Evolutionary conservation across 2,888 invertebrate genomes (phyloP).

Genomic region (Galeruca laticollis): DNA sequence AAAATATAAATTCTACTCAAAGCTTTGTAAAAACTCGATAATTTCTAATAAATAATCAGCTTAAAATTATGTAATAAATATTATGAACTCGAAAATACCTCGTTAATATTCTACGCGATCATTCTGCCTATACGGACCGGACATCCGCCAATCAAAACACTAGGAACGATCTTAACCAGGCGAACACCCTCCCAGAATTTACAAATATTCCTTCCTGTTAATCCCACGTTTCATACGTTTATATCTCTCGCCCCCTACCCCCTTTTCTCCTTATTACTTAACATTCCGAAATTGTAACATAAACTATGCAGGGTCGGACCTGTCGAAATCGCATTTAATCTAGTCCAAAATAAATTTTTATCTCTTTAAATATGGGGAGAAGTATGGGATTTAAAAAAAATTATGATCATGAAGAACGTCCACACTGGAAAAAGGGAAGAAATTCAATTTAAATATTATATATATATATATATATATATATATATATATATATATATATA

Average conservation of each 20-base stretch:
- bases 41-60: background rate
- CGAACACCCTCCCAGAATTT: slow-evolving; percentile 43
- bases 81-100: slow-evolving; percentile 23
- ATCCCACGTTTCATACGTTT: slow-evolving; percentile 11
- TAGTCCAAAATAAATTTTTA: too few species aligned
- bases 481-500: too few species aligned
- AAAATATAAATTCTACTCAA: background rate
- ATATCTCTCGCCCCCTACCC: background rate
- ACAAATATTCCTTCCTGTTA: slow-evolving; percentile 47
- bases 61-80: slow-evolving; percentile 18
- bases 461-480: too few species aligned
- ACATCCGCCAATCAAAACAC: slow-evolving; percentile 48
- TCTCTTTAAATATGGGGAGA: too few species aligned
- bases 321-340: too few species aligned
- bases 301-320: background rate
- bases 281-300: slow-evolving; percentile 12
- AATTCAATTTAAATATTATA: too few species aligned
- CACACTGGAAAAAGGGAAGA: too few species aligned
- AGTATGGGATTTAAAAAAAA: too few species aligned
- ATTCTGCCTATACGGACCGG: slow-evolving; percentile 37
- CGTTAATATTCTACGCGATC: slow-evolving; percentile 45
- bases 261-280: slow-evolving; percentile 1
- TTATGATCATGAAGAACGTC: too few species aligned
- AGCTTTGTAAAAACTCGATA: too few species aligned
- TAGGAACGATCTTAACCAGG: slow-evolving; percentile 43